Conservation (phyloP, 2,888 invertebrate species). For the Megastigmus dorsalis region DNA sequence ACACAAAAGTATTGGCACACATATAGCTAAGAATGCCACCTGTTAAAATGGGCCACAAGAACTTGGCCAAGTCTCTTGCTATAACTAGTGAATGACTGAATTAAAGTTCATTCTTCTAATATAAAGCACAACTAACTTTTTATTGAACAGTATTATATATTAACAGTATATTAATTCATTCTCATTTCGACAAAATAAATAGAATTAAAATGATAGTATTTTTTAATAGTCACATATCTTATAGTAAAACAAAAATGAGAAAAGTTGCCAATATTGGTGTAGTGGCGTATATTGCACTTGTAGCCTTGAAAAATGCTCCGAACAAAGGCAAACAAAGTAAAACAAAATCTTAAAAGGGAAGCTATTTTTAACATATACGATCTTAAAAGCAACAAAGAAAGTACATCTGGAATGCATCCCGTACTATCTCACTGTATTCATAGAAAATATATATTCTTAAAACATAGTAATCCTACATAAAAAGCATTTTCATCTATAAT, state of each 20-base stretch:
- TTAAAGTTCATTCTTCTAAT: background rate
- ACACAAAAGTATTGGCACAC: slow-evolving; percentile 41
- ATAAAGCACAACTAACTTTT: background rate
- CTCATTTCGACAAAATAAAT: background rate
- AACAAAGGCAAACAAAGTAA: slow-evolving; percentile 31
- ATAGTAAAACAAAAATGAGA: slow-evolving; percentile 6
- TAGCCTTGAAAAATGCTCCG: slow-evolving; percentile 38
- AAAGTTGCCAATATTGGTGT: slow-evolving; percentile 30
- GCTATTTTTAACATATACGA: slow-evolving; percentile 32
- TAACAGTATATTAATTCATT: background rate
- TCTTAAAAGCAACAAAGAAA: slow-evolving; percentile 15
- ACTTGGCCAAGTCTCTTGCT: slow-evolving; percentile 38
- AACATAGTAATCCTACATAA: no score
- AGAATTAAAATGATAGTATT: background rate
- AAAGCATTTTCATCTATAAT: background rate
- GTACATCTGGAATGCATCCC: background rate
- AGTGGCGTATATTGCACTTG: background rate
- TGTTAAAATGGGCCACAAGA: slow-evolving; percentile 49
- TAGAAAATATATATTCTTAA: no score
- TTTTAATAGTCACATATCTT: background rate
- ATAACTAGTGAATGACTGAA: slow-evolving; percentile 5
- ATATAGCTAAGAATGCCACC: slow-evolving; percentile 35
- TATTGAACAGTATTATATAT: no score
- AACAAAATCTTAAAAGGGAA: slow-evolving; percentile 12
- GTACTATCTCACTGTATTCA: no score